Evolutionary conservation across 2,888 invertebrate species (phyloP).

Genomic region (Nomada flava): DNA sequence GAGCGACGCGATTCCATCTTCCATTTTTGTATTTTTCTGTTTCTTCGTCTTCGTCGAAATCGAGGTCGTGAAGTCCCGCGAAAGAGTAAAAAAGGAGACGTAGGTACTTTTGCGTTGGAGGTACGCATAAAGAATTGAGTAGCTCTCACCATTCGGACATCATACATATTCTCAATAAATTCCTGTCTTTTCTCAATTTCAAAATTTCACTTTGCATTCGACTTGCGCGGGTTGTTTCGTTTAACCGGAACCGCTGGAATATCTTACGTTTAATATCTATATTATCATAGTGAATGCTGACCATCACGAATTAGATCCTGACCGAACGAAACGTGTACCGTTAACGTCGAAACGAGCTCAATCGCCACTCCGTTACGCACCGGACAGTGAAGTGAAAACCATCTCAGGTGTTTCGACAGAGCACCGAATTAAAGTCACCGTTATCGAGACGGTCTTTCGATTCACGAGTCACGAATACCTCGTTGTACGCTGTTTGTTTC

Average conservation of each 20-base stretch:
- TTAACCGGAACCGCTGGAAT: too few relatives aligned
- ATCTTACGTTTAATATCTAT: too few relatives aligned
- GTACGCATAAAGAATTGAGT: conserved; percentile 2
- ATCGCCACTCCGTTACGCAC: conserved; percentile 26
- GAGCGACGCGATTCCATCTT: neutral
- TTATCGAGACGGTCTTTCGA: conserved; percentile 39
- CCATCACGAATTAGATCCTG: conserved; percentile 5
- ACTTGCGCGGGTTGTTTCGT: neutral
- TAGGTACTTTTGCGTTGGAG: neutral
- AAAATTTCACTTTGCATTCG: conserved; percentile 24
- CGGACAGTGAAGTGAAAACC: conserved; percentile 52
- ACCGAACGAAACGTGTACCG: conserved; percentile 20
- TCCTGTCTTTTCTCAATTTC: neutral
- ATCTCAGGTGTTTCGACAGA: conserved; percentile 15
- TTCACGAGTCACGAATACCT: conserved; percentile 17
- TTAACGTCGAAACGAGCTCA: conserved; percentile 24
- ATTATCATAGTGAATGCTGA: too few relatives aligned
- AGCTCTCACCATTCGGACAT: neutral
- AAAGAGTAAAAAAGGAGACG: neutral
- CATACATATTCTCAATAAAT: neutral
- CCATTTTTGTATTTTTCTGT: neutral
- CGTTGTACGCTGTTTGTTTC: conserved; percentile 27
- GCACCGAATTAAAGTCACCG: conserved; percentile 51
- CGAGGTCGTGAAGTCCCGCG: neutral
- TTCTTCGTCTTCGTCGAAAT: neutral